Base-by-base conservation (phyloP, 2,113 vertebrate genomes). In the Tetrax tetrax region DNA sequence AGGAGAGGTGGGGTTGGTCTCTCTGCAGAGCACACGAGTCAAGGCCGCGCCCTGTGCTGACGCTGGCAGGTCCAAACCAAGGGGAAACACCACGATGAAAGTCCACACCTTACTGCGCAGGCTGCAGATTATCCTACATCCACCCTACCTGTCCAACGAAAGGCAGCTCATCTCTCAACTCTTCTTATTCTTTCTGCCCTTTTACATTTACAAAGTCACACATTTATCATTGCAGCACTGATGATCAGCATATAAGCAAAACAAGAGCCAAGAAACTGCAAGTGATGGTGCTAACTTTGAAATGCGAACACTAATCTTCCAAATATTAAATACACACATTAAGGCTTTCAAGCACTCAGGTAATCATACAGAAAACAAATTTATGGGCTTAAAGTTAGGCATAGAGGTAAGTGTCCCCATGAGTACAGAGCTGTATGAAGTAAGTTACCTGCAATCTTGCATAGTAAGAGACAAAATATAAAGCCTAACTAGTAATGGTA, bases 371-470 rank as follows among this genome's bases (percentile, higher is more conserved):
- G 38, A 65, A 85, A 78, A 92, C 7, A 76, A 70, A 79, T 23
- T 25, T 22, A 48, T 4, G 9, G 8, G 28, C 45, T 61, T 31
- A 45, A 54, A 45, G 41, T 38, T 61, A 85, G 82, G 53, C 33
- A 60, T 0, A 66, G 10, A 21, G 10, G 2, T 68, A n/a, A 48
- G 19, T 18, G 23, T 20, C 43, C 3, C 3, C 37, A 53, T 12
- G 14, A 89, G 33, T 10, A 70, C 14, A 53, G 41, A 76, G 63
- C 41, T 53, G 20, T 11, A 59, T 3, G 15, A 48, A 83, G 45
- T 18, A 71, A 89, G 14, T 23, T 11, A n/a, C 0, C 0, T 28
- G 19, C 12, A 28, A 57, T 45, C n/a, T n/a, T 47, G 12, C 9
- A 35, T 0, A 72, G 31, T 33, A 29, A 48, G 5, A 70, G 33